These are phyloP conservation scores for Cynocephalus volans DNA, from an alignment of 2,113 vertebrate species.

Conservation along the genomic window DNA sequence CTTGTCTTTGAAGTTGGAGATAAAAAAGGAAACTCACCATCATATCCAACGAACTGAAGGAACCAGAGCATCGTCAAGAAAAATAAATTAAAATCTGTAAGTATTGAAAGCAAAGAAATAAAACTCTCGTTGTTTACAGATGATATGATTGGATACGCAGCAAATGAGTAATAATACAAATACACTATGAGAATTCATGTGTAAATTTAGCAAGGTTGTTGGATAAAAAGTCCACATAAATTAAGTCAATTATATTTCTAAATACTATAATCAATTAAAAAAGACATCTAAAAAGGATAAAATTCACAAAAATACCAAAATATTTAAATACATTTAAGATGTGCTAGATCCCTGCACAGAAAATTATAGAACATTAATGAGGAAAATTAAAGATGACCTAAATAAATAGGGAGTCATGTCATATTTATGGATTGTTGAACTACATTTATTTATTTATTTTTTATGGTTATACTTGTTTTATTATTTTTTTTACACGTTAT, in stretches of 20 bases:
- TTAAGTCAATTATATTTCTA: neutral
- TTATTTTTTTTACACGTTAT: neutral
- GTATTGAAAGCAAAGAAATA: neutral
- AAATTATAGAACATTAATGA: neutral
- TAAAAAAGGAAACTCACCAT: too few relatives aligned
- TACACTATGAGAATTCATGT: neutral
- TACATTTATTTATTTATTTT: too few relatives aligned
- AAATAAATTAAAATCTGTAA: neutral
- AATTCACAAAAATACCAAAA: neutral
- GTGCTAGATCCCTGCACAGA: neutral
- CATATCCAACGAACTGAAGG: too few relatives aligned
- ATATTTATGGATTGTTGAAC: neutral
- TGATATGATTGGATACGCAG: neutral
- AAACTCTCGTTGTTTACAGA: neutral
- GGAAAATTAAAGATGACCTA: neutral
- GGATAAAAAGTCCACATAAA: neutral
- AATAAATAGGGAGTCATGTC: neutral
- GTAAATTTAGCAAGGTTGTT: neutral
- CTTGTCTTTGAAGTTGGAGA: neutral
- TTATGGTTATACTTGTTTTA: too few relatives aligned
- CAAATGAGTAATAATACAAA: neutral
- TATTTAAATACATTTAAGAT: neutral
- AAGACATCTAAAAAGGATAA: neutral
- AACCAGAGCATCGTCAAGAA: neutral
- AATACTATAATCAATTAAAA: neutral